Percentiles rank a stretch among this genome's conserved stretches.
phyloP scores from a whole-genome alignment of 2,888 invertebrate genomes.

The Escarpia spicata region DNA sequence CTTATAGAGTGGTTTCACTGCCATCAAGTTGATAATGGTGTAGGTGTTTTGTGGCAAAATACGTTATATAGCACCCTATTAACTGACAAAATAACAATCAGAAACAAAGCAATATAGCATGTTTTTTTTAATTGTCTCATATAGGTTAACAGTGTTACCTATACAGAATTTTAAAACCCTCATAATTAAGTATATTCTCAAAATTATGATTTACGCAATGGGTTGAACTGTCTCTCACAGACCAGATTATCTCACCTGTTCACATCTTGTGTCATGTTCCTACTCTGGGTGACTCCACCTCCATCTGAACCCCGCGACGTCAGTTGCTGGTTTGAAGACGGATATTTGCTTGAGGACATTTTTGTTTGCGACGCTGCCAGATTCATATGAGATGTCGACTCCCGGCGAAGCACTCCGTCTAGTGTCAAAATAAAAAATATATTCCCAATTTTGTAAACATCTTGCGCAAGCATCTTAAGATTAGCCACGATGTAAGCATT shows the following conservation, averaged over 20 bases:
- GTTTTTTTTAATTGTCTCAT: no score
- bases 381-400: not conserved
- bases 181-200: no score
- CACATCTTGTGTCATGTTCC: conserved; percentile 3
- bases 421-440: not conserved
- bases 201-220: no score
- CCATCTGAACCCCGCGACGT: not conserved
- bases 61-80: no score
- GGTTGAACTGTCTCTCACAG: not conserved
- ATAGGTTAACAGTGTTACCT: no score
- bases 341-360: conserved; percentile 3
- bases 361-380: not conserved
- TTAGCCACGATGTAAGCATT: not conserved
- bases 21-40: no score
- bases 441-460: not conserved
- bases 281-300: not conserved
- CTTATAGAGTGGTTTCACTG: no score
- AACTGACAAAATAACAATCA: no score
- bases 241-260: not conserved
- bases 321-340: conserved; percentile 6
- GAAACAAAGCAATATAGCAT: no score
- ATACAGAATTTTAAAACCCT: no score
- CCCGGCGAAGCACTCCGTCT: not conserved
- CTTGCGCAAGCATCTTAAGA: not conserved
- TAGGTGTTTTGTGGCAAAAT: no score